Percentiles rank a stretch among this genome's conserved stretches.
Evolutionary conservation across 2,888 invertebrate species (phyloP).

Genomic region (Dugesia japonica): DNA sequence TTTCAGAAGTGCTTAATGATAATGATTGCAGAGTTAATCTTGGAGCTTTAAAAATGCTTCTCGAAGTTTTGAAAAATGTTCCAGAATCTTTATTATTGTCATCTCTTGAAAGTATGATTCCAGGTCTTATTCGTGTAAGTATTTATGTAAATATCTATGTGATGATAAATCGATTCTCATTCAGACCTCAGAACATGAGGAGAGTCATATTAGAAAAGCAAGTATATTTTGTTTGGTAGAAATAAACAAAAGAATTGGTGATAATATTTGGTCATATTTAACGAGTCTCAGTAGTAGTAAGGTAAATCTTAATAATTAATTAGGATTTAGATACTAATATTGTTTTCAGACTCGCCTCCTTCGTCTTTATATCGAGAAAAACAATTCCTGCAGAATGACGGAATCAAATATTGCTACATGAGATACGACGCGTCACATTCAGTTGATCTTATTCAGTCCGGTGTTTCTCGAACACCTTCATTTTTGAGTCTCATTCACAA

Average conservation of each 20-base stretch:
- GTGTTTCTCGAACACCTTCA: neutral
- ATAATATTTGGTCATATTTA: slow-evolving; percentile 62
- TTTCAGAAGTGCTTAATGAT: slow-evolving; percentile 67
- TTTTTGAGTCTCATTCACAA: neutral
- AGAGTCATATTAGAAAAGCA: slow-evolving; percentile 81
- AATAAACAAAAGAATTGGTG: slow-evolving; percentile 71
- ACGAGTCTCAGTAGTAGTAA: slow-evolving; percentile 70
- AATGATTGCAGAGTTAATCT: slow-evolving; percentile 70
- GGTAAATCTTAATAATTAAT: slow-evolving; percentile 47
- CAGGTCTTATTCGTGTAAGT: slow-evolving; percentile 66
- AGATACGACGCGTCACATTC: neutral
- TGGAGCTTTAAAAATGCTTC: slow-evolving; percentile 70
- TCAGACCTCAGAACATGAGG: slow-evolving; percentile 72
- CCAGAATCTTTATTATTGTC: slow-evolving; percentile 58
- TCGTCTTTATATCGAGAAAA: slow-evolving; percentile 61
- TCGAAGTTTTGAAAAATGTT: slow-evolving; percentile 60
- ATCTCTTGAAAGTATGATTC: slow-evolving; percentile 65
- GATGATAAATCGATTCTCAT: slow-evolving; percentile 34
- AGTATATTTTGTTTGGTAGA: slow-evolving; percentile 93
- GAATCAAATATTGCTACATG: neutral
- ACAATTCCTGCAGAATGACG: slow-evolving; percentile 36
- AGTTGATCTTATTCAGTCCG: neutral
- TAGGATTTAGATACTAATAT: neutral
- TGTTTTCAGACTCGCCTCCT: slow-evolving; percentile 55
- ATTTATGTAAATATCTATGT: neutral